Conservation (phyloP, 2,113 vertebrate species). For the Entosphenus tridentatus region DNA sequence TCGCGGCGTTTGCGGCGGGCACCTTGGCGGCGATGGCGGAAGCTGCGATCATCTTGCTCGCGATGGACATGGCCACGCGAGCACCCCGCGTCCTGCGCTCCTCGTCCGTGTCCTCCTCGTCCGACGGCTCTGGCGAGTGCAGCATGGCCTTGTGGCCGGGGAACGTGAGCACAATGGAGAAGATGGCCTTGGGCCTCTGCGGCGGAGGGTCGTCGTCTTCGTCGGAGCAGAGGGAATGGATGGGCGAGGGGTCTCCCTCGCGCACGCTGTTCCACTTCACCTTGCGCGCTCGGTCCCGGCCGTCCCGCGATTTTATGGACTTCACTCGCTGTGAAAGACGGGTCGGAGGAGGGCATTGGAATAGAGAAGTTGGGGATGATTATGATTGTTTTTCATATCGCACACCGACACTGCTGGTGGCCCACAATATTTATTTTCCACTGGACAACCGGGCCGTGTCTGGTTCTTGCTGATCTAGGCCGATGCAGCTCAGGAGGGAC, state of each 20-base stretch:
- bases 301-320: too few relatives aligned
- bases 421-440: too few relatives aligned
- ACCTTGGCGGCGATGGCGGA: neutral
- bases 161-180: conserved; percentile 3
- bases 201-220: conserved; percentile 1
- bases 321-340: too few relatives aligned
- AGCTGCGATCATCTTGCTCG: neutral
- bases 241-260: conserved; percentile 2
- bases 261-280: neutral
- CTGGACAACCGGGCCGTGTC: too few relatives aligned
- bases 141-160: conserved; percentile 3
- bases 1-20: neutral
- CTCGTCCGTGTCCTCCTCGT: neutral
- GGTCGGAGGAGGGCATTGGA: too few relatives aligned
- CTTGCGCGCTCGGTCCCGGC: too few relatives aligned
- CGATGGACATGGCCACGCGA: neutral
- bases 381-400: too few relatives aligned
- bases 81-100: neutral
- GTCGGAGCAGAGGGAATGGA: conserved; percentile 1
- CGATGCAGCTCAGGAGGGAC: too few relatives aligned
- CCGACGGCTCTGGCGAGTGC: neutral
- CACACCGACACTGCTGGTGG: too few relatives aligned
- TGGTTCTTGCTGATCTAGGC: too few relatives aligned
- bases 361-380: too few relatives aligned
- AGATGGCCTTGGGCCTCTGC: neutral